Conservation (phyloP, 1,140 invertebrate genomes). For the Habropoda laboriosa region DNA sequence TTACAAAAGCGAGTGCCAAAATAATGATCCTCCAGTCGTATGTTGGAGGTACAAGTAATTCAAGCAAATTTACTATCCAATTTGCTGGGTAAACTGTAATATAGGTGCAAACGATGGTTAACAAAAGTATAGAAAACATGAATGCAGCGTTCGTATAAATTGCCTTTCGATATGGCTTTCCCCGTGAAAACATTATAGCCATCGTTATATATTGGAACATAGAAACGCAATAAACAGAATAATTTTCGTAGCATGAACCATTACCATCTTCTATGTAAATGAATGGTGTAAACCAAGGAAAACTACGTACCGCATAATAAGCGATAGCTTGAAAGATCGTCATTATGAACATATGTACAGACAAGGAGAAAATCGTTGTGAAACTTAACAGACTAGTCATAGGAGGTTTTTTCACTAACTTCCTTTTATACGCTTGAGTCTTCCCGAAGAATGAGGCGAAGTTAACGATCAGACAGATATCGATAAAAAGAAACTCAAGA, state of each 20-base stretch:
- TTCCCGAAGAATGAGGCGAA: constrained; percentile 93
- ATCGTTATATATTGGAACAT: constrained; percentile 97
- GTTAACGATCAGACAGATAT: constrained; percentile 89
- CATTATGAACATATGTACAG: constrained; percentile 89
- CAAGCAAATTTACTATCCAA: constrained; percentile 84
- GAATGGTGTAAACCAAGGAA: constrained; percentile 88
- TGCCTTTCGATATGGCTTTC: constrained; percentile 92
- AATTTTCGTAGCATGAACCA: constrained; percentile 89
- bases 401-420: constrained; percentile 86
- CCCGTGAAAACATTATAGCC: constrained; percentile 94
- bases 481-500: constrained; percentile 92
- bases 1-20: constrained; percentile 83
- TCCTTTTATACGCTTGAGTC: constrained; percentile 88
- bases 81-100: constrained; percentile 86
- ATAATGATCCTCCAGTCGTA: constrained; percentile 85
- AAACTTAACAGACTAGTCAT: constrained; percentile 86
- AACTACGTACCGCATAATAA: constrained; percentile 85
- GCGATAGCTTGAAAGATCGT: constrained; percentile 86
- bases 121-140: constrained; percentile 85
- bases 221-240: constrained; percentile 92
- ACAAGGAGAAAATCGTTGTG: constrained; percentile 86
- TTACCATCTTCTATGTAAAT: constrained; percentile 79
- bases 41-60: constrained; percentile 86
- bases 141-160: constrained; percentile 91
- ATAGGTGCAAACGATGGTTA: constrained; percentile 86